These are phyloP conservation scores for Poeciliopsis paucimaculata DNA, from an alignment of 2,797 vertebrate genomes.

Conservation along the genomic window DNA sequence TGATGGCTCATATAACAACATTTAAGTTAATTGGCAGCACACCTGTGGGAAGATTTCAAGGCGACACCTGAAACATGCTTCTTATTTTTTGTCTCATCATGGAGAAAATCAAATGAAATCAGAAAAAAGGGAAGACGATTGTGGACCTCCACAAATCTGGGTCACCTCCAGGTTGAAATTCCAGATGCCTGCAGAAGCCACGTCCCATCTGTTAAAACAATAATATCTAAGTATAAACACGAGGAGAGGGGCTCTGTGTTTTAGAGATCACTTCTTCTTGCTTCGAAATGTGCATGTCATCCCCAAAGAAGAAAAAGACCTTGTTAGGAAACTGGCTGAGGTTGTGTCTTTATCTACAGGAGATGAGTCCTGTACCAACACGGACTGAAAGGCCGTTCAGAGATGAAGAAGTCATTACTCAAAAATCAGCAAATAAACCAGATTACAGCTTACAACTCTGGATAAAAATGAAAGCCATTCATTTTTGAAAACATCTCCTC, in stretches of 20 bases:
- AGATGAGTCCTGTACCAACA: background rate
- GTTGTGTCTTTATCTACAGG: background rate
- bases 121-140: background rate
- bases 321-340: background rate
- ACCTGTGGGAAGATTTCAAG: background rate
- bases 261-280: background rate
- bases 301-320: background rate
- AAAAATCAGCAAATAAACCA: background rate
- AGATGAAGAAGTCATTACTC: background rate
- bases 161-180: background rate
- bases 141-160: background rate
- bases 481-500: background rate
- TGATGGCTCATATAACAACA: background rate
- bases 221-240: background rate
- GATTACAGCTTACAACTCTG: background rate
- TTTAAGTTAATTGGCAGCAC: background rate
- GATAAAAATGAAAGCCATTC: background rate
- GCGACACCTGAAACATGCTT: background rate
- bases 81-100: background rate
- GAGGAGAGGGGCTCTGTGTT: background rate
- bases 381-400: background rate
- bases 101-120: background rate
- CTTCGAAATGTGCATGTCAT: background rate
- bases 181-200: background rate
- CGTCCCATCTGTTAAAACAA: background rate